A percentile compares a stretch with the other conserved stretches of the same genome.
phyloP scores from a whole-genome alignment of 64 coral and sea anemone genomes.

The Exaiptasia diaphana region DNA sequence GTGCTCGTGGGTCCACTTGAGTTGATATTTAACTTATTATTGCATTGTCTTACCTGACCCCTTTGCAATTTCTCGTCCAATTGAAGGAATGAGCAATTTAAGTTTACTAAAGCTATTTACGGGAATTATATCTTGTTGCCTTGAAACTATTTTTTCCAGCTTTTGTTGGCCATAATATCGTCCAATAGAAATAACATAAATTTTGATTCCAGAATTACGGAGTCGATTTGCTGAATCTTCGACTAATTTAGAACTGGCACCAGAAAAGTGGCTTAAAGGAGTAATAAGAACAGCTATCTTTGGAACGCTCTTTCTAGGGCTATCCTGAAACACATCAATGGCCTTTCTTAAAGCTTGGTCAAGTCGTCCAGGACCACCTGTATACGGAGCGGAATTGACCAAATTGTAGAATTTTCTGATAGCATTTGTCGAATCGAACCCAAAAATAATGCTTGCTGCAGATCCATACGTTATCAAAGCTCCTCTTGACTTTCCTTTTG shows the following conservation, averaged over 20 bases:
- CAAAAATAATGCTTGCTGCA: conserved; percentile 8
- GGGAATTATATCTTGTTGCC: not conserved
- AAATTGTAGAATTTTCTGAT: conserved; percentile 28
- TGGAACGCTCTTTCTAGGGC: not conserved
- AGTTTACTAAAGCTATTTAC: not conserved
- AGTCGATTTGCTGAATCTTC: conserved; percentile 36
- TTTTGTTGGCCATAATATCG: conserved; percentile 3
- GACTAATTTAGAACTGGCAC: not conserved
- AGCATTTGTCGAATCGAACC: conserved; percentile 7
- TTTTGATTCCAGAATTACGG: conserved; percentile 54
- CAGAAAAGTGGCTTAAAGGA: not conserved
- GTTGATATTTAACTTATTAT: no score
- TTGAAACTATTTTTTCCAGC: not conserved
- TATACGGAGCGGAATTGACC: conserved; percentile 1
- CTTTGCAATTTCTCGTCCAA: not conserved
- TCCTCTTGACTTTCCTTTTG: conserved; percentile 30
- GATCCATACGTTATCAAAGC: conserved; percentile 44
- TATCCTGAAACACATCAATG: not conserved
- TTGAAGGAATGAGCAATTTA: not conserved
- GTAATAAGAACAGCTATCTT: conserved; percentile 40
- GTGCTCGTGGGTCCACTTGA: no score
- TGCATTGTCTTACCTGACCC: not conserved
- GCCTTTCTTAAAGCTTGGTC: conserved; percentile 41
- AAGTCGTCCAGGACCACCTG: conserved; percentile 41
- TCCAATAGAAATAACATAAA: conserved; percentile 66